phyloP scores from a whole-genome alignment of 2,113 vertebrate genomes.

The Planiliza haematocheilus region DNA sequence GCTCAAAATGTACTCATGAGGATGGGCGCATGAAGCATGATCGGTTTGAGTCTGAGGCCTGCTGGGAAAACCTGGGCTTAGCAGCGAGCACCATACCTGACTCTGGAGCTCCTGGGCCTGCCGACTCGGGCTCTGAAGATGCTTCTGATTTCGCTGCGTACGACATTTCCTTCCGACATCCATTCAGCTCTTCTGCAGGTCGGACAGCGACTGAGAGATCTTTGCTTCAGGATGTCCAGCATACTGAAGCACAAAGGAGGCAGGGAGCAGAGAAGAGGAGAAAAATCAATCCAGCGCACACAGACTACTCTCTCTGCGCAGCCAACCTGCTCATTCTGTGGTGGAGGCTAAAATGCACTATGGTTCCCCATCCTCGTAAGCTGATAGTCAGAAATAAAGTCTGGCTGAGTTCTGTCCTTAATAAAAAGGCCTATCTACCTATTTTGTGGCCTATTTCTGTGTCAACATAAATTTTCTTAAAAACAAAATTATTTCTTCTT shows the following conservation, averaged over 20 bases:
- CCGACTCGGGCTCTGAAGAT: slow-evolving; percentile 68
- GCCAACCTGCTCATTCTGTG: slow-evolving; percentile 61
- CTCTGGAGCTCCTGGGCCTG: slow-evolving; percentile 75
- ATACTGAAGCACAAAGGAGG: slow-evolving; percentile 89
- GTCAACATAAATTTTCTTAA: not conserved
- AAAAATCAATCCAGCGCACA: slow-evolving; percentile 92
- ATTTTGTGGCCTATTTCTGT: slow-evolving; percentile 18
- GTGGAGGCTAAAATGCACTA: slow-evolving; percentile 51
- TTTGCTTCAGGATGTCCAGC: slow-evolving; percentile 92
- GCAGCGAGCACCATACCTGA: slow-evolving; percentile 82
- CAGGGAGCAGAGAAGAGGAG: slow-evolving; percentile 85
- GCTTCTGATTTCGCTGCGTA: slow-evolving; percentile 75
- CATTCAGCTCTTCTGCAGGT: slow-evolving; percentile 85
- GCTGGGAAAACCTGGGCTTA: slow-evolving; percentile 50
- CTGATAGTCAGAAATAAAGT: slow-evolving; percentile 32
- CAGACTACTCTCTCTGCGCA: slow-evolving; percentile 69
- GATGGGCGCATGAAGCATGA: slow-evolving; percentile 41
- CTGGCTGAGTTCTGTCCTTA: slow-evolving; percentile 10
- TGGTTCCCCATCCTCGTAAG: slow-evolving; percentile 32
- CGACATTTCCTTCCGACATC: slow-evolving; percentile 83
- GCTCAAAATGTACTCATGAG: slow-evolving; percentile 10
- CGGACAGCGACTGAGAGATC: slow-evolving; percentile 90
- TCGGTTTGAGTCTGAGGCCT: slow-evolving; percentile 39
- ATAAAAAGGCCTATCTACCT: slow-evolving; percentile 27
- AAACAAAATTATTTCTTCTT: not conserved